phyloP scores from a whole-genome alignment of 2,113 vertebrate genomes.

The Phaethornis superciliosus region DNA sequence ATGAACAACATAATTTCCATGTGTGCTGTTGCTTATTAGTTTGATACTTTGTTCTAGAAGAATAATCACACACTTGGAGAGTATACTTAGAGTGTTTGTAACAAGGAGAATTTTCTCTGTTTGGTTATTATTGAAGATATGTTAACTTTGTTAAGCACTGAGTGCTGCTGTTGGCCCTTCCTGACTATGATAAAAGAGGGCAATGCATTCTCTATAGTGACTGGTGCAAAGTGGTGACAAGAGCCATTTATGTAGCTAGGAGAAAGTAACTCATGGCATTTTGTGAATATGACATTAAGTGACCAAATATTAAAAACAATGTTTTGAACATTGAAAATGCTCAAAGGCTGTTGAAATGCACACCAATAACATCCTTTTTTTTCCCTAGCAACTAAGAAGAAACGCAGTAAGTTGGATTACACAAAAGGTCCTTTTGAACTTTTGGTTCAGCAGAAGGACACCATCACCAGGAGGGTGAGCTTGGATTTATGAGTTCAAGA shows the following conservation, averaged over 20 bases:
- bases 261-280: not conserved
- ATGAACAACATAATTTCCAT: constrained; percentile 60
- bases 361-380: not conserved
- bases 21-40: constrained; percentile 50
- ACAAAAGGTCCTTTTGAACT: not conserved
- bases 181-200: not conserved
- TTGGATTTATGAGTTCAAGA: not conserved
- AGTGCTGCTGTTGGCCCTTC: not conserved
- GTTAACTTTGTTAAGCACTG: not conserved
- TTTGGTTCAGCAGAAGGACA: not conserved
- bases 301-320: not conserved
- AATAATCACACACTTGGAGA: constrained; percentile 7
- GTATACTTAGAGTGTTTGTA: not conserved
- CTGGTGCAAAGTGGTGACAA: not conserved
- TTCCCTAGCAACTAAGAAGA: not conserved
- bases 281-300: not conserved
- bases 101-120: not conserved
- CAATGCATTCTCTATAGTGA: not conserved
- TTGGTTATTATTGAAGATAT: not conserved
- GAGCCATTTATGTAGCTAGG: not conserved
- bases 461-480: not conserved
- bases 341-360: not conserved
- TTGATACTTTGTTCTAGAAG: constrained; percentile 24
- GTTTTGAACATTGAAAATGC: too few species aligned
- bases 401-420: not conserved